phyloP scores from a whole-genome alignment of 2,113 vertebrate genomes.

The Phaethornis superciliosus region DNA sequence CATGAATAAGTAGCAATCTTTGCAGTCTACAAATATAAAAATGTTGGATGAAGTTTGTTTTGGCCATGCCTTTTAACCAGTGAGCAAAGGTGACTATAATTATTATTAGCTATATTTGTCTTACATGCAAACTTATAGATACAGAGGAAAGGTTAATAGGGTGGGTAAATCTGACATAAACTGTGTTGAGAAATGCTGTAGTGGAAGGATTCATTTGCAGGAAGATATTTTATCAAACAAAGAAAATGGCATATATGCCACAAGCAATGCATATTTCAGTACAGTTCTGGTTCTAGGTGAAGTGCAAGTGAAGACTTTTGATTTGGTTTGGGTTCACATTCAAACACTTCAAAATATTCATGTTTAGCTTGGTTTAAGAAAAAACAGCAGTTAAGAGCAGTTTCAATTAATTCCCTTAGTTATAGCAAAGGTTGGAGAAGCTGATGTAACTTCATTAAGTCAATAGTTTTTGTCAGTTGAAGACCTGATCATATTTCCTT shows the following conservation, averaged over 20 bases:
- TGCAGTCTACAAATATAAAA: constrained; percentile 30
- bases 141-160: neutral
- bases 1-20: constrained; percentile 53
- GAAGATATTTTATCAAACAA: neutral
- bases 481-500: neutral
- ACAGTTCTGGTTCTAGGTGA: neutral
- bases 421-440: neutral
- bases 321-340: neutral
- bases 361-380: neutral
- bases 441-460: neutral
- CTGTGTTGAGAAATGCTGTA: neutral
- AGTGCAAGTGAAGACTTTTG: neutral
- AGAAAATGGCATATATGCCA: neutral
- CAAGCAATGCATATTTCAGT: neutral
- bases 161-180: neutral
- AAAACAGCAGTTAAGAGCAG: neutral
- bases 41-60: constrained; percentile 22
- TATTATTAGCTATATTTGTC: constrained; percentile 4
- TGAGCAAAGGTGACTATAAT: neutral
- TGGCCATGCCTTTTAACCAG: neutral
- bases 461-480: neutral
- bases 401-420: neutral
- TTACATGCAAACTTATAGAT: neutral
- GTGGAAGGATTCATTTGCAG: neutral
- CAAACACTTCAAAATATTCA: neutral